These are phyloP conservation scores for Calameuta filiformis DNA, from an alignment of 2,888 invertebrate genomes.

Conservation along the genomic window DNA sequence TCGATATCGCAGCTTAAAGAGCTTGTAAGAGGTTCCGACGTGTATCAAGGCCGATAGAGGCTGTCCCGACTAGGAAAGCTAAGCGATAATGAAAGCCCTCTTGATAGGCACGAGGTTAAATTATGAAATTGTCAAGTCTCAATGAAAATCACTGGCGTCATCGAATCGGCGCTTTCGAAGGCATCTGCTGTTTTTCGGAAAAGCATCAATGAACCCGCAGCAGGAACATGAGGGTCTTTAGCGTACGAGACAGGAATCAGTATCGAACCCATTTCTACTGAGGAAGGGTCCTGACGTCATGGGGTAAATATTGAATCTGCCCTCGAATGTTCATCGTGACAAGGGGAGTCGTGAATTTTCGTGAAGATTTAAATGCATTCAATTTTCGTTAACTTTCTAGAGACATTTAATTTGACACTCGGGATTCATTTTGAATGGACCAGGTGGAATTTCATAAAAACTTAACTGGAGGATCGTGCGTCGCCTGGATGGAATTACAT, in stretches of 20 bases:
- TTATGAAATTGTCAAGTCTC: background rate
- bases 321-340: background rate
- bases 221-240: conserved; percentile 37
- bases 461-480: background rate
- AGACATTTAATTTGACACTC: background rate
- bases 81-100: background rate
- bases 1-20: conserved; percentile 25
- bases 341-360: background rate
- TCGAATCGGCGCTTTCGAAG: background rate
- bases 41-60: conserved; percentile 7
- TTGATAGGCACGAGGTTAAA: background rate
- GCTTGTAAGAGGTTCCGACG: conserved; percentile 22
- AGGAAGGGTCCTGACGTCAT: background rate
- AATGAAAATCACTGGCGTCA: background rate
- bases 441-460: background rate
- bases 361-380: background rate
- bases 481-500: conserved; percentile 7
- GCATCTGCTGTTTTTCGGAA: conserved; percentile 32
- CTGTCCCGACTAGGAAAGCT: background rate
- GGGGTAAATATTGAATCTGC: background rate
- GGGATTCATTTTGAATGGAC: background rate
- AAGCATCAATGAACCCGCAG: conserved; percentile 49
- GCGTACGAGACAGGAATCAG: background rate
- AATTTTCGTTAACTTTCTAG: background rate
- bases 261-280: background rate